These are phyloP conservation scores for Noctua janthe DNA, from an alignment of 2,888 invertebrate genomes.

Conservation along the genomic window DNA sequence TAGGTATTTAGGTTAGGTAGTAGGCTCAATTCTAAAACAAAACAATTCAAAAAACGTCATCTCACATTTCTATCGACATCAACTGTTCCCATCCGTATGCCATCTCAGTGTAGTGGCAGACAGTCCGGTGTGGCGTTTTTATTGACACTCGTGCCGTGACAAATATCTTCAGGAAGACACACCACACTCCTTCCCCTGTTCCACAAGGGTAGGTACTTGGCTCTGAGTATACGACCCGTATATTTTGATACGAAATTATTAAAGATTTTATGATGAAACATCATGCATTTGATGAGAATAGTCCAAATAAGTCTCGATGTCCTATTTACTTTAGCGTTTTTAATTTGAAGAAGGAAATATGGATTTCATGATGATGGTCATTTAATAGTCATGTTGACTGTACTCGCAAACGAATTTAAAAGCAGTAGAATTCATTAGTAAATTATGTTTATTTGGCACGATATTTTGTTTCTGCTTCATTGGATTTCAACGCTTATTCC, in stretches of 20 bases:
- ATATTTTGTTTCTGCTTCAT: background rate
- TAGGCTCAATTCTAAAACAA: background rate
- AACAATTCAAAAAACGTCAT: background rate
- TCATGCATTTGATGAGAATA: slow-evolving; percentile 20
- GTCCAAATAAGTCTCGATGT: background rate
- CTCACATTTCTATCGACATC: slow-evolving; percentile 35
- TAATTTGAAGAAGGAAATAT: slow-evolving; percentile 3
- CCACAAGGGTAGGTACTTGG: slow-evolving; percentile 62
- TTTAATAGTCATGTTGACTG: background rate
- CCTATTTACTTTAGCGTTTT: background rate
- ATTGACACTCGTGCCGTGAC: slow-evolving; percentile 90
- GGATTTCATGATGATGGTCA: background rate
- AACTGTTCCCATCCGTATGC: slow-evolving; percentile 72
- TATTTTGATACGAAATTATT: slow-evolving; percentile 61
- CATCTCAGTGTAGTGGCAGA: slow-evolving; percentile 81
- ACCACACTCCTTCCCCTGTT: slow-evolving; percentile 70
- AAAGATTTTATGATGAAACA: slow-evolving; percentile 53
- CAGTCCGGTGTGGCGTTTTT: slow-evolving; percentile 90
- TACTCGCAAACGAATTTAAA: slow-evolving; percentile 20
- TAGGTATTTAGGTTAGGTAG: background rate
- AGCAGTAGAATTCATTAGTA: slow-evolving; percentile 26
- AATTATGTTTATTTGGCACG: slow-evolving; percentile 38
- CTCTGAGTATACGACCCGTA: slow-evolving; percentile 61
- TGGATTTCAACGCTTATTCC: slow-evolving; percentile 18
- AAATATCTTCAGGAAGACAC: slow-evolving; percentile 84